A percentile compares a stretch with the other conserved stretches of the same genome.
Evolutionary conservation across 2,797 vertebrate species (phyloP).

Genomic region (Chaenodraco wilsoni): DNA sequence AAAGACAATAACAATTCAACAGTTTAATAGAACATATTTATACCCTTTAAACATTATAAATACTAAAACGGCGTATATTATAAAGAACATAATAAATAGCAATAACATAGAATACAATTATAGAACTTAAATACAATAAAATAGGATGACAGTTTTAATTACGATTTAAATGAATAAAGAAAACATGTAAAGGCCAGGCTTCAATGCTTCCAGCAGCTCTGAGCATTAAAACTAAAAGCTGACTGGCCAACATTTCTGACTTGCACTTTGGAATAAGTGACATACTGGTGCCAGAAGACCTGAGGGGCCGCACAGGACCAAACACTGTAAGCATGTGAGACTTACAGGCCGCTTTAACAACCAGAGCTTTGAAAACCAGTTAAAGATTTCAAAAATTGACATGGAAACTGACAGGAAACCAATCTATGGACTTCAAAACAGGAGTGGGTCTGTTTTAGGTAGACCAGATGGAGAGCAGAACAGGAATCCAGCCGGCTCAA

Average conservation of each 20-base stretch:
- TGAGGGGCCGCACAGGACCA: not conserved
- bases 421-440: not conserved
- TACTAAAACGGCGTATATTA: not conserved
- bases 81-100: not conserved
- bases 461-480: no score
- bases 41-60: no score
- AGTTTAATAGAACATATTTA: not conserved
- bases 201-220: not conserved
- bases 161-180: not conserved
- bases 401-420: not conserved
- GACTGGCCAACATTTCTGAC: no score
- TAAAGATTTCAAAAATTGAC: not conserved
- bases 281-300: not conserved
- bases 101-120: not conserved
- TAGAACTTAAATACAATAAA: not conserved
- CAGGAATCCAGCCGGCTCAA: no score
- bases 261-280: not conserved
- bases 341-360: not conserved
- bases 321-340: not conserved
- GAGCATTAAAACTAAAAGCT: no score
- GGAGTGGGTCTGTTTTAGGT: no score
- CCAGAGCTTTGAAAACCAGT: not conserved
- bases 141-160: not conserved
- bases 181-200: not conserved
- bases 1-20: not conserved